Percentiles rank a stretch among this genome's conserved stretches.
These are phyloP conservation scores for Diprion similis DNA, from an alignment of 1,140 invertebrate genomes.

Conservation along the genomic window DNA sequence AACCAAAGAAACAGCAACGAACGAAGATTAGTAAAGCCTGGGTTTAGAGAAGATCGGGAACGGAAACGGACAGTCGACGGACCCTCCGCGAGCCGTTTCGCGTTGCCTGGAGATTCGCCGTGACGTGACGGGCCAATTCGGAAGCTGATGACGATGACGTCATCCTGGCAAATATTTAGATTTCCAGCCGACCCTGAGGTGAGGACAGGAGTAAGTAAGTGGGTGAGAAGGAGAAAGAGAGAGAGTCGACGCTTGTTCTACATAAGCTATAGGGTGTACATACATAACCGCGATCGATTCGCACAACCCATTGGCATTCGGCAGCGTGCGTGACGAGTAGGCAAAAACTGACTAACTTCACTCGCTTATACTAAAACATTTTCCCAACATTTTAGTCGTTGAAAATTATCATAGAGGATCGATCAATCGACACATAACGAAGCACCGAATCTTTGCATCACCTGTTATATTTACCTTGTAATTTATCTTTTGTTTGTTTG, in stretches of 20 bases:
- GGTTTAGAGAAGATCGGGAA: neutral
- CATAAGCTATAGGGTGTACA: neutral
- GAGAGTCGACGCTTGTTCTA: conserved; percentile 2
- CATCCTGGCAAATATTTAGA: conserved; percentile 16
- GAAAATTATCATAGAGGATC: neutral
- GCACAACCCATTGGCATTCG: neutral
- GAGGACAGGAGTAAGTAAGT: conserved; percentile 8
- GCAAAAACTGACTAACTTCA: neutral
- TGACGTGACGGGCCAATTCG: conserved; percentile 8
- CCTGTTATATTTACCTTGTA: conserved; percentile 39
- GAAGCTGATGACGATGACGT: conserved; percentile 8
- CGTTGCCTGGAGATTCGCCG: neutral
- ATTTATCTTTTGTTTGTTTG: neutral
- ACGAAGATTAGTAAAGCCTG: too few species aligned
- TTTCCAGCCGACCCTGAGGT: neutral
- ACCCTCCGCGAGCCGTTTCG: neutral
- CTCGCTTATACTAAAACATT: neutral
- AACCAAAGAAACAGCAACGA: too few species aligned
- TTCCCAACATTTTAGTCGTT: neutral
- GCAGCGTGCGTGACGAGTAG: too few species aligned
- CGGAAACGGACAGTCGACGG: neutral
- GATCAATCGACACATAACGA: too few species aligned
- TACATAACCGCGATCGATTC: conserved; percentile 2
- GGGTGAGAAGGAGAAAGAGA: conserved; percentile 11
- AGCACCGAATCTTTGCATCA: neutral